phyloP scores from a whole-genome alignment of 2,113 vertebrate species.

The Corythoichthys haematopterus region DNA sequence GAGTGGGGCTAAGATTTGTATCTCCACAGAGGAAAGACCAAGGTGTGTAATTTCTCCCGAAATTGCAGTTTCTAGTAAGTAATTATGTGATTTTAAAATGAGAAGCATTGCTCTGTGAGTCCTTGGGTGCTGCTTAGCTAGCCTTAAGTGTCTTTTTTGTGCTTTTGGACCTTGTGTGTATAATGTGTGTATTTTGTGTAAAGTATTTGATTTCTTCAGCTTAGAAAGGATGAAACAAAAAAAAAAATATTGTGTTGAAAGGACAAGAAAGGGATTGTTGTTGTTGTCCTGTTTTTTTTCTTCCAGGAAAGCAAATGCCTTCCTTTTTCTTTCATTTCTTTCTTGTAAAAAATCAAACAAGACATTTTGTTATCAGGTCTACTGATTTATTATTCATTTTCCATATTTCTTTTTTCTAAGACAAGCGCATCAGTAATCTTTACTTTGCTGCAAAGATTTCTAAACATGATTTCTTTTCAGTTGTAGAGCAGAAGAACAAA shows the following conservation, averaged over 20 bases:
- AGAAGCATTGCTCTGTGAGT: too few relatives aligned
- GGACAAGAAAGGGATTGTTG: not conserved
- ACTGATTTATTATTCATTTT: constrained; percentile 45
- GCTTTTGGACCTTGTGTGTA: too few relatives aligned
- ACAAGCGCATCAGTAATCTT: not conserved
- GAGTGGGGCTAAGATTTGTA: too few relatives aligned
- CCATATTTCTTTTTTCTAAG: not conserved
- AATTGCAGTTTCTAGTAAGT: too few relatives aligned
- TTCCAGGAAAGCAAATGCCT: constrained; percentile 11
- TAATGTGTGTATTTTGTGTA: too few relatives aligned
- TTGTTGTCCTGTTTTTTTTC: not conserved
- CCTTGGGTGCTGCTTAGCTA: too few relatives aligned
- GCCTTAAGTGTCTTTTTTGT: too few relatives aligned
- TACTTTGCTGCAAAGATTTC: not conserved
- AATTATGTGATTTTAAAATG: too few relatives aligned
- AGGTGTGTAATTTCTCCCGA: too few relatives aligned
- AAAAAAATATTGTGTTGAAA: not conserved
- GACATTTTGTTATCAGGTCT: constrained; percentile 26
- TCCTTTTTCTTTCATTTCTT: not conserved
- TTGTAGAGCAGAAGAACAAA: not conserved
- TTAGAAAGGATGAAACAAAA: not conserved
- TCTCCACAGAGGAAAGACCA: too few relatives aligned
- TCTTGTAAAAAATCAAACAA: not conserved
- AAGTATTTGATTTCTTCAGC: too few relatives aligned
- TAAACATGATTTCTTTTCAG: not conserved